Base-by-base conservation (phyloP, 2,113 vertebrate genomes). In the Melanerpes aurifrons region DNA sequence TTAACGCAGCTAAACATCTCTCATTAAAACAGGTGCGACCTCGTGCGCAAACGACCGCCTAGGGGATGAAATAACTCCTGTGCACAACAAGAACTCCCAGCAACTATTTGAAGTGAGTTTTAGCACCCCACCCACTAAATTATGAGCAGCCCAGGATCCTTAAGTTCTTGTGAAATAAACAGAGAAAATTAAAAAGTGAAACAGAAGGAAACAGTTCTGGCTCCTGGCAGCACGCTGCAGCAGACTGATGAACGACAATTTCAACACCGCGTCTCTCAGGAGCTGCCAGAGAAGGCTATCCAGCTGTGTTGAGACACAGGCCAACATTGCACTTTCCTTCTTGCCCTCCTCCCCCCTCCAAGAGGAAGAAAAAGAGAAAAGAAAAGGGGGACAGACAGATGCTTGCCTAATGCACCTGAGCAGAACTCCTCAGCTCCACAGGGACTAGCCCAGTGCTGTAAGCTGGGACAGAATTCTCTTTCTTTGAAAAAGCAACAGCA, bases 11-110 rank as follows among this genome's bases (percentile, higher is more conserved):
- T 92, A 81, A 66, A 81, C 31, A 57, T 83, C 93, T 90, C 77
- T 90, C 92, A 96, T 95, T 92, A 95, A 64, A 76, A 67, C 89
- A 94, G 94, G 89, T 92, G 83, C 86, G 92, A 92, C 70, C 92
- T 82, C 6, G 47, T 3, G 67, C 4, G 7, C 86, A 96, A 96
- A 96, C 84, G 94, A 94, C 91, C 11, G 86, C 95, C 95, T 90
- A 90, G 89, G 95, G 96, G 83, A 94, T 92, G 86, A 95, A 96
- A 96, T 95, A 96, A 93, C 92, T 92, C 77, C 74, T 40, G 50
- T 87, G 92, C 74, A 92, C 0, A 6, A 90, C 88, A 92, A 93
- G 90, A 96, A 92, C 94, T 90, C 29, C 0, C 70, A 96, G 69
- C 70, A 92, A 96, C 90, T 96, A 96, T 86, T 92, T 79, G 29